Base-by-base conservation (phyloP, 2,113 vertebrate species). In the Ochotona curzoniae region DNA sequence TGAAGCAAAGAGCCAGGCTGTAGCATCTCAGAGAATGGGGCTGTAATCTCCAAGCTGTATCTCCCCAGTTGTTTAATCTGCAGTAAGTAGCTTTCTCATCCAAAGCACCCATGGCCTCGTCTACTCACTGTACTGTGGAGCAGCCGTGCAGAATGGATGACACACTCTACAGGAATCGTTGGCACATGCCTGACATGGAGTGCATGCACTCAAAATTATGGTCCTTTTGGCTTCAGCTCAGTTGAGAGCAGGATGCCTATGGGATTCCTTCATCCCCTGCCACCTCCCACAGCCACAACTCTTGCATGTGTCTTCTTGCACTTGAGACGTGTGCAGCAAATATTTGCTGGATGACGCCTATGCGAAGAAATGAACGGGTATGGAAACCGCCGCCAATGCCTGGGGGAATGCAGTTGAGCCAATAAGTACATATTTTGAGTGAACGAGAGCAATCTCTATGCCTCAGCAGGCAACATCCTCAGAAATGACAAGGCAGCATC, bases 281-380 rank as follows among this genome's bases (percentile, higher is more conserved):
- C 14, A 47, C 10, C 28, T n/a, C 21, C 8, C 28, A 20, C 0
- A 66, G n/a, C n/a, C 28, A 67, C 3, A 10, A 80, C 69, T n/a
- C 13, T n/a, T 51, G 67, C 20, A 20, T 13, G 13, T 61, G 17
- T 49, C 63, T 85, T 74, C 26, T n/a, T 83, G 17, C 10, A 80
- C 32, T 73, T 25, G 49, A 61, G 17, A 69, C 5, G 26, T 26
- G 32, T 69, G 83, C 71, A 70, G 63, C 35, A 74, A 82, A 89
- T 89, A 90, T 79, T 66, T 92, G 49, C 70, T 63, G 89, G 89
- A 44, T 73, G 66, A 70, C 23, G 38, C 70, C 51, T 60, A 21
- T 2, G n/a, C 13, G 54, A 85, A 54, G 69, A 89, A 82, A 69
- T 17, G 71, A 63, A 51, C n/a, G 47, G 57, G 32, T 54, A 30